phyloP scores from a whole-genome alignment of 2,888 invertebrate species.

The Reticulitermes lucifugus region DNA sequence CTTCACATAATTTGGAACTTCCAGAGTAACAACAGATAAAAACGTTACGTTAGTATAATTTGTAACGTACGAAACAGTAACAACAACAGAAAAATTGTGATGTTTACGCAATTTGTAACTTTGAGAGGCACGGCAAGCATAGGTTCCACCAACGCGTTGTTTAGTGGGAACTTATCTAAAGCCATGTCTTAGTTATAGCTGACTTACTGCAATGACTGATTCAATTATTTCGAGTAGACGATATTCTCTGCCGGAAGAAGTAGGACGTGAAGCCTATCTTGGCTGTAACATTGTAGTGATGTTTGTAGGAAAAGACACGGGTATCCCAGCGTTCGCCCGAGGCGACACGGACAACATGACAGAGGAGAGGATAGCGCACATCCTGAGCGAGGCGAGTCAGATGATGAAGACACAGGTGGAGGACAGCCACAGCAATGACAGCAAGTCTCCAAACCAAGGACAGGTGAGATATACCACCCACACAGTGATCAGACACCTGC shows the following conservation, averaged over 20 bases:
- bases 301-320: constrained; percentile 84
- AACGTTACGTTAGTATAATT: too few relatives aligned
- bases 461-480: constrained; percentile 55
- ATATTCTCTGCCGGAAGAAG: constrained; percentile 26
- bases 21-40: too few relatives aligned
- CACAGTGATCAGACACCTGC: too few relatives aligned
- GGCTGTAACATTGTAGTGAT: constrained; percentile 56
- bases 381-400: constrained; percentile 92
- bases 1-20: too few relatives aligned
- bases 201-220: constrained; percentile 23
- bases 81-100: too few relatives aligned
- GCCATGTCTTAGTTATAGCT: background rate
- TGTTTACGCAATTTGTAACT: too few relatives aligned
- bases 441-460: constrained; percentile 74
- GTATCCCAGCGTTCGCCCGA: constrained; percentile 81
- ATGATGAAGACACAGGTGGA: constrained; percentile 77
- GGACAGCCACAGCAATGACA: constrained; percentile 82
- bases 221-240: background rate
- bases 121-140: background rate
- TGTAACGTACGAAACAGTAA: too few relatives aligned
- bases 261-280: constrained; percentile 31
- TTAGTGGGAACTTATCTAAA: background rate
- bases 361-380: constrained; percentile 93
- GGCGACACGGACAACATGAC: constrained; percentile 81
- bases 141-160: background rate